Evolutionary conservation across 1,140 invertebrate species (phyloP).

Genomic region (Pogonognathellus flavescens): DNA sequence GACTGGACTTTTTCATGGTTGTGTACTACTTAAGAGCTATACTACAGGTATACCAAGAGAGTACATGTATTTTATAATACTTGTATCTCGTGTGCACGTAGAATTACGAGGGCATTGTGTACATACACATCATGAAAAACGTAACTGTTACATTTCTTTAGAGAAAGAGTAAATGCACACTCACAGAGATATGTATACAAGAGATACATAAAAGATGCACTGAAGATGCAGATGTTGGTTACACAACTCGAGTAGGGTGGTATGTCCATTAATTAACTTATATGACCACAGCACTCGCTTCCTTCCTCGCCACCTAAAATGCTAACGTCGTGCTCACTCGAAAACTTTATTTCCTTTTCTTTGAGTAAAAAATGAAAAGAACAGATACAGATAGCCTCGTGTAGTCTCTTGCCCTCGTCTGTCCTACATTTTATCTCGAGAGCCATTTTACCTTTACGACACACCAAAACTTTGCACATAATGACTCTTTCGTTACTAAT

Average conservation of each 20-base stretch:
- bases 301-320: background rate
- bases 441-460: constrained; percentile 20
- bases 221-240: constrained; percentile 35
- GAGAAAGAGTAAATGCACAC: background rate
- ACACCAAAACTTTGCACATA: constrained; percentile 30
- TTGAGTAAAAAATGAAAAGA: background rate
- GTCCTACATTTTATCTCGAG: constrained; percentile 31
- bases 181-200: background rate
- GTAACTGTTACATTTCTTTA: background rate
- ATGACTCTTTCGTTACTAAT: background rate
- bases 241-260: constrained; percentile 15
- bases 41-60: background rate
- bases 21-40: background rate
- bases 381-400: constrained; percentile 1
- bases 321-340: background rate
- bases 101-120: background rate
- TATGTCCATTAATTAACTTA: constrained; percentile 47
- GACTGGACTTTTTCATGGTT: constrained; percentile 20
- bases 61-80: constrained; percentile 21
- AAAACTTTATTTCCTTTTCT: constrained; percentile 36
- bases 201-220: background rate
- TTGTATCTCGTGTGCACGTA: background rate
- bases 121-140: background rate
- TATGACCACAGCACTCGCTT: constrained; percentile 43
- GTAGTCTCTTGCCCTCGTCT: background rate